phyloP scores from a whole-genome alignment of 2,888 invertebrate genomes.

The Apamea monoglypha region DNA sequence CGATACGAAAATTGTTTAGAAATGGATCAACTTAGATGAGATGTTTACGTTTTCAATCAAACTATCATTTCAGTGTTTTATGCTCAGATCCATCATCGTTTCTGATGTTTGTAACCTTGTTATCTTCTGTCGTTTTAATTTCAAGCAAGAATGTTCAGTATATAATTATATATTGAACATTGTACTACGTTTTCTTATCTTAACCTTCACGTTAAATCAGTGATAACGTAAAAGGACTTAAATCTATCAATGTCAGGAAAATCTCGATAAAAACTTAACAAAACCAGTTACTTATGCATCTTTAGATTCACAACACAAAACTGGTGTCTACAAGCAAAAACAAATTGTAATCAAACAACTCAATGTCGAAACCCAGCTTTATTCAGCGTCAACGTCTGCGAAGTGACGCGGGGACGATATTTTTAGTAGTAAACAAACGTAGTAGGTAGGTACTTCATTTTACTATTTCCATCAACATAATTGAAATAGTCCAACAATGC shows the following conservation, averaged over 20 bases:
- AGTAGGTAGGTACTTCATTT: conserved; percentile 34
- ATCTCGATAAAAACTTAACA: conserved; percentile 17
- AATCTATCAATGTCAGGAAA: conserved; percentile 39
- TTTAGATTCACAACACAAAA: background rate
- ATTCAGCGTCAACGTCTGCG: conserved; percentile 29
- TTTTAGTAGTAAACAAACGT: conserved; percentile 51
- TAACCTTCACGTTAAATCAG: conserved; percentile 28
- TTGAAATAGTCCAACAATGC: conserved; percentile 53
- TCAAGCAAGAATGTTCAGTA: conserved; percentile 24
- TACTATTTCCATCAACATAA: conserved; percentile 55
- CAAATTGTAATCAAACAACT: conserved; percentile 20
- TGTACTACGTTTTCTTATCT: conserved; percentile 37
- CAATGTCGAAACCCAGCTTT: conserved; percentile 18
- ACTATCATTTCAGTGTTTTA: conserved; percentile 36
- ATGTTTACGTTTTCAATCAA: conserved; percentile 43
- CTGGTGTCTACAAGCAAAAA: conserved; percentile 11
- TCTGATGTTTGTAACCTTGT: conserved; percentile 44
- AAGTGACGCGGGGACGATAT: conserved; percentile 46
- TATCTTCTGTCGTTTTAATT: conserved; percentile 26
- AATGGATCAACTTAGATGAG: conserved; percentile 36
- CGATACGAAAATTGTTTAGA: conserved; percentile 35
- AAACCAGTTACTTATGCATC: background rate
- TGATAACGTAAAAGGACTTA: conserved; percentile 45
- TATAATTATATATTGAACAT: background rate
- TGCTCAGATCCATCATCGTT: conserved; percentile 39